phyloP scores from a whole-genome alignment of 1,140 invertebrate genomes.

The Brachionus asplanchnoidis region DNA sequence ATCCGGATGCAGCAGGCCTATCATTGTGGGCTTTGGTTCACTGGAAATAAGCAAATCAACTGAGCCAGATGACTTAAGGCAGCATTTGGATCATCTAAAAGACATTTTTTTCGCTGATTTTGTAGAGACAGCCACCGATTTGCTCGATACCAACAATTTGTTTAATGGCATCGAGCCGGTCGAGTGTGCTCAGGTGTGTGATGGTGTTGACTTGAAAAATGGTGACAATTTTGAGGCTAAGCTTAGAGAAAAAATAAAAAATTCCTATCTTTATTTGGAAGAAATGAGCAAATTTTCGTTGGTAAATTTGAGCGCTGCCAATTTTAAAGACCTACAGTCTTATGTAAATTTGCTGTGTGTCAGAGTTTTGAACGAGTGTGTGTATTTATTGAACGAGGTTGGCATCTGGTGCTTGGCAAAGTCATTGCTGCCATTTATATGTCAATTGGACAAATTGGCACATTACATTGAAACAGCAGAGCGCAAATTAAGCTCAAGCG shows the following conservation, averaged over 20 bases:
- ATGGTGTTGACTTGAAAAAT: not conserved
- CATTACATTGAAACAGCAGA: not conserved
- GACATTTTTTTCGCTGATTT: not conserved
- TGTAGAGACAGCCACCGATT: slow-evolving; percentile 37
- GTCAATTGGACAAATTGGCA: slow-evolving; percentile 21
- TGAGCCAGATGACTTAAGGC: not conserved
- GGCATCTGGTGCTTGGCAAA: slow-evolving; percentile 34
- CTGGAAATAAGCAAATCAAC: slow-evolving; percentile 12
- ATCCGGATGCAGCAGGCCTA: not conserved
- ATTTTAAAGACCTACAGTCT: not conserved
- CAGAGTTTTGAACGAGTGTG: slow-evolving; percentile 37
- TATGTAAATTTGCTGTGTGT: slow-evolving; percentile 15
- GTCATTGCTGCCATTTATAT: slow-evolving; percentile 23
- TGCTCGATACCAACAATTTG: not conserved
- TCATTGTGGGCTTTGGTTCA: not conserved
- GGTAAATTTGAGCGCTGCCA: not conserved
- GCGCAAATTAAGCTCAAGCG: not conserved
- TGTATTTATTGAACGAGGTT: slow-evolving; percentile 3
- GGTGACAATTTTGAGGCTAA: not conserved
- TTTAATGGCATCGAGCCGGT: slow-evolving; percentile 6
- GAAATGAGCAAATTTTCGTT: not conserved
- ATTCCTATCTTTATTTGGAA: not conserved
- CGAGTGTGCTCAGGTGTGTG: not conserved
- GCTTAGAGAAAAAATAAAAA: slow-evolving; percentile 8
- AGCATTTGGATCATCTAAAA: slow-evolving; percentile 30